Evolutionary conservation across 2,113 vertebrate species (phyloP), one percentile per base, ranked within the genome.

Genomic region (Danionella cerebrum): DNA sequence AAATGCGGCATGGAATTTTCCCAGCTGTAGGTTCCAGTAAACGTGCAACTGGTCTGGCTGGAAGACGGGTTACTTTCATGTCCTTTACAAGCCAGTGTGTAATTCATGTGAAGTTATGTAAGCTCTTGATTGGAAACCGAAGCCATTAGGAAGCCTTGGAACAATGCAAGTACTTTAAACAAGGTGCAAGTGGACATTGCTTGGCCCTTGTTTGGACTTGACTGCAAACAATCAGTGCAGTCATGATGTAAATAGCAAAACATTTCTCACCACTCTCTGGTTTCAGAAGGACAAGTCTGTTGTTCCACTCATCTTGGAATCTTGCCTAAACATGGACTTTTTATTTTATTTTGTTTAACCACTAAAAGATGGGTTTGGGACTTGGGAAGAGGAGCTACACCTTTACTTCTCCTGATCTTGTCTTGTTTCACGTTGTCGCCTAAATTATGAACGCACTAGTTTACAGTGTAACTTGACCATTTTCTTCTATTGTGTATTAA

Each of bases 101-200:
- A 44, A 31, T 57, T 22, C 31, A 65, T 42, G 51, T 53, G 14
- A 19, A 16, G 58, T 79, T 79, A 79, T 57, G 54, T 68, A 75
- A 80, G 22, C 25, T 1, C 22, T 48, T 38, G 27, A 52, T 27
- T 72, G 24, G 60, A 60, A 54, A 55, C 24, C 29, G 14, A 21
- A 18, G 51, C 55, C 7, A 75, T 70, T 67, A 74, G 79, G 76
- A 79, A 73, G 54, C 36, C 1, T 29, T 31, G 18, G 24, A 60
- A 42, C 73, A 67, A 24, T 45, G n/a, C n/a, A n/a, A n/a, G 5
- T 60, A 18, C 39, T 33, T 13, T 45, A 6, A 10, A 21, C 39
- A 45, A n/a, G 57, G 57, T 60, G 39, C 6, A 13, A 60, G 57
- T 45, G 16, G 57, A 60, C 39, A 13, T 60, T 19, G 39, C 39